A percentile compares a stretch with the other conserved stretches of the same genome.
Conservation (phyloP, 1,140 invertebrate species). For the Dinothrombium tinctorium region DNA sequence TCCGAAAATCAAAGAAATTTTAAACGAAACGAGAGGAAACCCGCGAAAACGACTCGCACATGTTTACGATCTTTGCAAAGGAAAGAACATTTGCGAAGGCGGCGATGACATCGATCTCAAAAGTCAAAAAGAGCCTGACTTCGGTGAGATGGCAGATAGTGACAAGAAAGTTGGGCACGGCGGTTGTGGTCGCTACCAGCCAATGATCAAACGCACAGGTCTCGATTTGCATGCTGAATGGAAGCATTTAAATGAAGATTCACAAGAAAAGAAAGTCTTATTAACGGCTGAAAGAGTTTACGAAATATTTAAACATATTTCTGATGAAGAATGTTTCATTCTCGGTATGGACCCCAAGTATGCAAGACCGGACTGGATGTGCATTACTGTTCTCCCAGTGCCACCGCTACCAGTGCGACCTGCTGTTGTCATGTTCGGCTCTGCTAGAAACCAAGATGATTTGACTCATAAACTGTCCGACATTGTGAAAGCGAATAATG, state of each 20-base stretch:
- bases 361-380: conserved; percentile 97
- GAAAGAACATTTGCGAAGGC: conserved; percentile 92
- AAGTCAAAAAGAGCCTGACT: conserved; percentile 4
- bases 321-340: conserved; percentile 87
- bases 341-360: conserved; percentile 59
- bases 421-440: conserved; percentile 96
- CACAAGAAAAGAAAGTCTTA: conserved; percentile 78
- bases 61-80: conserved; percentile 95
- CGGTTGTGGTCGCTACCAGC: conserved; percentile 92
- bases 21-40: conserved; percentile 90
- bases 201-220: conserved; percentile 60
- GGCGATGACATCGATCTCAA: conserved; percentile 76
- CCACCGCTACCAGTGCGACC: conserved; percentile 76
- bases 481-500: conserved; percentile 97
- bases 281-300: conserved; percentile 82
- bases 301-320: conserved; percentile 90
- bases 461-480: conserved; percentile 95
- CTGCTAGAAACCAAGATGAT: conserved; percentile 93
- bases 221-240: conserved; percentile 75
- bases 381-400: conserved; percentile 85
- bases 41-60: conserved; percentile 74
- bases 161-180: conserved; percentile 49
- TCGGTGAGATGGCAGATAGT: conserved; percentile 1
- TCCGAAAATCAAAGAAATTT: conserved; percentile 91
- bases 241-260: conserved; percentile 95